Conservation (phyloP, 1,140 invertebrate species). For the Nymphalis io region DNA sequence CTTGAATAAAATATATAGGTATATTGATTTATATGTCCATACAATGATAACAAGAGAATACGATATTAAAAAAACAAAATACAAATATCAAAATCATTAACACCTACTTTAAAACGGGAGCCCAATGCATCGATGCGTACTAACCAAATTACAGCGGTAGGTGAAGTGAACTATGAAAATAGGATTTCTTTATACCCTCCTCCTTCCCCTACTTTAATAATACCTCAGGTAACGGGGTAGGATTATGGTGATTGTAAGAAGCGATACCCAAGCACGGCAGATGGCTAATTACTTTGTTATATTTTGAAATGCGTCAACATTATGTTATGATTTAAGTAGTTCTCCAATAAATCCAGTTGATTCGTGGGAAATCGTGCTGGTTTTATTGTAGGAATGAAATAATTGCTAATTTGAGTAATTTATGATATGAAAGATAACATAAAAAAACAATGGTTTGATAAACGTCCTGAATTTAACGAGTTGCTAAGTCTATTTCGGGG, state of each 20-base stretch:
- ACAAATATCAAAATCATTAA: slow-evolving; percentile 55
- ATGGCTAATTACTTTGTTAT: slow-evolving; percentile 49
- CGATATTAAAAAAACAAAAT: slow-evolving; percentile 8
- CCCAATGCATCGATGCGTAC: slow-evolving; percentile 69
- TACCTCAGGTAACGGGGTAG: slow-evolving; percentile 57
- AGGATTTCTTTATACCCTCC: slow-evolving; percentile 66
- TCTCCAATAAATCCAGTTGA: not conserved
- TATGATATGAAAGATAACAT: not conserved
- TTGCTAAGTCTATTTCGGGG: no score
- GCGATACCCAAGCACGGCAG: slow-evolving; percentile 55
- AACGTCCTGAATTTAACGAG: no score
- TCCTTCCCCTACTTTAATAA: slow-evolving; percentile 27
- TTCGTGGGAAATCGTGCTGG: not conserved
- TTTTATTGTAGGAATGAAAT: not conserved
- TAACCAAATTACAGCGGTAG: slow-evolving; percentile 75
- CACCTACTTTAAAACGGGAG: slow-evolving; percentile 55
- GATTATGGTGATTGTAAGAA: slow-evolving; percentile 70
- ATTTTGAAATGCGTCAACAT: slow-evolving; percentile 17
- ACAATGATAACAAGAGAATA: no score
- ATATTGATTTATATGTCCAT: no score
- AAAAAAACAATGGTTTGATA: no score
- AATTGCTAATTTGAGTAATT: not conserved
- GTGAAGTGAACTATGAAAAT: slow-evolving; percentile 79
- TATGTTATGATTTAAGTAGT: not conserved
- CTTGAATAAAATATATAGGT: not conserved